Base-by-base conservation (phyloP, 2,888 invertebrate genomes). In the Frankliniella fusca region DNA sequence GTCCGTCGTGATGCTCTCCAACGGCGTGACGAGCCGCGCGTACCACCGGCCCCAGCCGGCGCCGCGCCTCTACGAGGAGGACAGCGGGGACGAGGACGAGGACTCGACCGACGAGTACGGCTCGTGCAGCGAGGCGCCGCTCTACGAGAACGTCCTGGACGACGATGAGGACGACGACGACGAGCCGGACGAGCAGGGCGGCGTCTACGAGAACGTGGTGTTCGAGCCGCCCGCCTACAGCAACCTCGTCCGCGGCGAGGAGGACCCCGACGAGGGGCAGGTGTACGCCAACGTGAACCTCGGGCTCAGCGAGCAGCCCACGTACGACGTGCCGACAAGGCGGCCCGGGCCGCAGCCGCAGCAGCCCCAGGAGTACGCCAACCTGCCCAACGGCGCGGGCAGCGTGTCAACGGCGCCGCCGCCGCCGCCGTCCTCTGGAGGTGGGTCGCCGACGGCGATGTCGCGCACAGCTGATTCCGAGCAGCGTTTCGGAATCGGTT, bases 31-130 rank as follows among this genome's bases (percentile, higher is more conserved):
- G n/a, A 18, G 61, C 70, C 70, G 27, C 70, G 70, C 70, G 27
- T 27, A 12, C 27, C 70, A 27, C 23, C n/a, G n/a, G 70, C 70
- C 70, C 8, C 70, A 23, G 70, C 38, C 38, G 38, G 38, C 38
- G 38, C 38, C 38, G 38, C 38, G 38, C 27, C 70, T 76, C 8
- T 76, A 76, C 70, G 70, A 76, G 27, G 70, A 76, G 11, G 70
- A 76, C 27, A 27, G 27, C 23, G 70, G 27, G 8, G 70, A 76
- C 23, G 70, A 76, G 2, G 70, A 76, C 23, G 70, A 70, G 11
- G 70, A 76, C 70, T 76, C 70, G 18, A 54, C 54, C 54, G 54
- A 54, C 70, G 70, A 76, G 70, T 76, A 76, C 70, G 70, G 70
- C 23, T 76, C 70, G 70, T 76, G 70, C 70, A 76, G 23, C 27